Evolutionary conservation across 2,113 vertebrate genomes (phyloP).

Genomic region (Morone saxatilis): DNA sequence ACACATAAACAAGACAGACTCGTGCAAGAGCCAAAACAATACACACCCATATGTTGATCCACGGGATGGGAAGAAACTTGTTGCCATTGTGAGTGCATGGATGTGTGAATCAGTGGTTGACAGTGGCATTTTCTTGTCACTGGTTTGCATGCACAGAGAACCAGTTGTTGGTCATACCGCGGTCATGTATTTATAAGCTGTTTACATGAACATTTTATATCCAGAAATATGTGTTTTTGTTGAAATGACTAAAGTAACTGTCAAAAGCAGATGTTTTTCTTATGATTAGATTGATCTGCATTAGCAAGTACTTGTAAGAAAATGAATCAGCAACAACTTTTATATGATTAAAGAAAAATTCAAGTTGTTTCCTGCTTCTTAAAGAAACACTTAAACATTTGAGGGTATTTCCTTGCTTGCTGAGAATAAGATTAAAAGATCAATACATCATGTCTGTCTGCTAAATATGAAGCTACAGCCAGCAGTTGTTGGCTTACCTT

Average conservation of each 20-base stretch:
- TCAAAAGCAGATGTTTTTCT: neutral
- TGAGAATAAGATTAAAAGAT: neutral
- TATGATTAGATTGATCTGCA: neutral
- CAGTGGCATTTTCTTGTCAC: conserved; percentile 43
- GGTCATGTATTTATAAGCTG: conserved; percentile 3
- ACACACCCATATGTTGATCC: conserved; percentile 14
- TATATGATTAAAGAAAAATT: neutral
- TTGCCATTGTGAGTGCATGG: conserved; percentile 71
- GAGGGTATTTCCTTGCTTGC: neutral
- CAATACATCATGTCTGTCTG: neutral
- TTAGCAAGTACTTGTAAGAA: neutral
- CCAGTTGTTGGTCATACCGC: conserved; percentile 28
- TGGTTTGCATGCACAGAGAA: conserved; percentile 28
- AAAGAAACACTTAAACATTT: neutral
- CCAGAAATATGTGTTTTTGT: neutral
- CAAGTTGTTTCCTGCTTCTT: neutral
- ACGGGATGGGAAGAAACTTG: conserved; percentile 40
- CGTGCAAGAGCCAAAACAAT: conserved; percentile 22
- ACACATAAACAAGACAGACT: neutral
- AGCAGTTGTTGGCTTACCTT: neutral
- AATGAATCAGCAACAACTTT: neutral
- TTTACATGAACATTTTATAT: conserved; percentile 8
- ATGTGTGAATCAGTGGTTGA: conserved; percentile 36
- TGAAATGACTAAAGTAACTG: neutral
- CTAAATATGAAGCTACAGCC: neutral